Evolutionary conservation across 2,888 invertebrate genomes (phyloP), one percentile per base, ranked within the genome.

Genomic region (Chrysolina americana): DNA sequence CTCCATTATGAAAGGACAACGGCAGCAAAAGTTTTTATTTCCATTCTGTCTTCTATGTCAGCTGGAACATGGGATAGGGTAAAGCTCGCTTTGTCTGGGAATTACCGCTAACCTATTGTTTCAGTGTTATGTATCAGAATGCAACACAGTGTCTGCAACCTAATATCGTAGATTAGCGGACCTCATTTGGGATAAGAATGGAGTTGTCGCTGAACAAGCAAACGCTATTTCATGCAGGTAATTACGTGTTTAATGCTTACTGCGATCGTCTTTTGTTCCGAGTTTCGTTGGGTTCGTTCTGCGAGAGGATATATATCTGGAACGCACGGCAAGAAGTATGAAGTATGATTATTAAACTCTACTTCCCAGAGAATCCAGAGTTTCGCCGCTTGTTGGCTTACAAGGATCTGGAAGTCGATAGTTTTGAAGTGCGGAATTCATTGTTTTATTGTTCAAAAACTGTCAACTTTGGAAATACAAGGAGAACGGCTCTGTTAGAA

Each of bases 31-130:
- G 9, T 41, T 68, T 68, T 68, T 68, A 53, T 21, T 53, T 53
- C 41, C 53, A 19, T 68, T 28, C 10, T 36, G 17, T 56, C 53
- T 41, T 53, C 48, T 53, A 5, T 21, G 59, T 59, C 59, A 59
- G 36, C 28, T 53, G 63, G 62, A 41, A 65, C 71, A 71, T 62
- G 65, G 72, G 69, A 64, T 50, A 63, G 72, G 66, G 70, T 63
- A 66, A 63, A 72, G 72, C 75, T 75, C 23, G 72, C 75, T 72
- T 75, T 75, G 75, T 75, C 69, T 50, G 50, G 17, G 75, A 65
- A 75, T 75, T 75, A 72, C 75, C 75, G 36, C 68, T 66, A 70
- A 66, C 75, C 75, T 72, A 75, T 75, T 75, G 75, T 75, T 75
- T 62, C 68, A 41, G 53, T 68, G 71, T 68, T 62, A 63, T 71